Evolutionary conservation across 2,888 invertebrate species (phyloP), one percentile per base, ranked within the genome.

Genomic region (Altica lythri): DNA sequence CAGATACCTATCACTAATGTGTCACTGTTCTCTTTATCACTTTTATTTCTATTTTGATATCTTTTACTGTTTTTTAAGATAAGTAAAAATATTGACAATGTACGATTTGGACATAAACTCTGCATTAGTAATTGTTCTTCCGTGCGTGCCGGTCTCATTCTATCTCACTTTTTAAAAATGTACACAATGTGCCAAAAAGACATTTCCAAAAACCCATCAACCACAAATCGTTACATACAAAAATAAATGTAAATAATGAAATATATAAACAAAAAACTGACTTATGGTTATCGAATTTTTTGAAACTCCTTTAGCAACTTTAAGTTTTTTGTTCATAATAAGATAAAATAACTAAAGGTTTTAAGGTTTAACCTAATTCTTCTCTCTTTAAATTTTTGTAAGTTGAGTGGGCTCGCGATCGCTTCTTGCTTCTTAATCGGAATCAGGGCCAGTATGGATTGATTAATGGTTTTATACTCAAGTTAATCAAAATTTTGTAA

Each of bases 161-260:
- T 66, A 65, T 68, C 68, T 66, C 67, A 70, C 71, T 70, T 68
- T 71, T n/a, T n/a, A n/a, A 70, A 69, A 71, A 66, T 61, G 57
- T 54, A 57, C 49, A 50, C 48, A 37, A 43, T 43, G 49, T 19
- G 22, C 46, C 57, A 54, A 50, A 53, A 53, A 58, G n/a, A n/a
- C 37, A 46, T 48, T 32, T 44, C 40, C 22, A 40, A 18, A 38
- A 40, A 29, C n/a, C n/a, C n/a, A 29, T 29, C 25, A 8, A 37
- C 6, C 37, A 8, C 14, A 46, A 18, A 10, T 29, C 19, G 8
- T 38, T 18, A 46, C 43, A 56, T n/a, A n/a, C 18, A 43, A 35
- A 37, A 51, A 19, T 32, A 45, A 38, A 32, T 32, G 29, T 29
- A n/a, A 18, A n/a, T 16, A 22, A 17, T 12, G 27, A 4, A 37